Evolutionary conservation across 2,113 vertebrate genomes (phyloP), one percentile per base, ranked within the genome.

Genomic region (Clinocottus analis): DNA sequence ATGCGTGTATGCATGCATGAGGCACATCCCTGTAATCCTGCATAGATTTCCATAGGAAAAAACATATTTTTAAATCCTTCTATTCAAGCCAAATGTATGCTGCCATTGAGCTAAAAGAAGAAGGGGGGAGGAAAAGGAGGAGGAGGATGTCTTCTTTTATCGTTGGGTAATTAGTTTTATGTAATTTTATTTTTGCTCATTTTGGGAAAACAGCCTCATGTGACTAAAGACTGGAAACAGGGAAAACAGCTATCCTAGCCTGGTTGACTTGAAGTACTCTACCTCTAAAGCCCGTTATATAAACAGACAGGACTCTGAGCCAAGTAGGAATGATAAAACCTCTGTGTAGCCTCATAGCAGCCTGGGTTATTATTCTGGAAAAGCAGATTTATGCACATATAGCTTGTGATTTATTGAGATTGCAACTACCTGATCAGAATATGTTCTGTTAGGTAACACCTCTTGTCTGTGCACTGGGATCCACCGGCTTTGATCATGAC

Each of bases 401-500:
- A 69, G 35, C 21, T 21, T 45, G 64, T 58, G 25, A 79, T 77
- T 67, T 63, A 69, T 27, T 29, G 33, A 58, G n/a, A 56, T 16
- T 68, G 31, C 62, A 65, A 11, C 55, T 13, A 37, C 21, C 45
- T 59, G 43, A 80, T 71, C 11, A 62, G 45, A 68, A 43, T 68
- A 61, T 17, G 51, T 78, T 74, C 43, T 37, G 41, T 37, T 0
- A 19, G 25, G 61, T 27, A 59, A 64, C 60, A 67, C 37, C 33
- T 77, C 51, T 2, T n/a, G n/a, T 0, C 19, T n/a, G 25, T 68
- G 73, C 77, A 11, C 45, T 73, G 70, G 53, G 77, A 75, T 78
- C 64, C 33, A 23, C 14, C 25, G 23, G 43, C 77, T 89, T 84
- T 84, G 82, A 89, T 84, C 77, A 75, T 21, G 39, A 77, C 76